phyloP scores from a whole-genome alignment of 2,113 vertebrate genomes.

The Pelobates fuscus region DNA sequence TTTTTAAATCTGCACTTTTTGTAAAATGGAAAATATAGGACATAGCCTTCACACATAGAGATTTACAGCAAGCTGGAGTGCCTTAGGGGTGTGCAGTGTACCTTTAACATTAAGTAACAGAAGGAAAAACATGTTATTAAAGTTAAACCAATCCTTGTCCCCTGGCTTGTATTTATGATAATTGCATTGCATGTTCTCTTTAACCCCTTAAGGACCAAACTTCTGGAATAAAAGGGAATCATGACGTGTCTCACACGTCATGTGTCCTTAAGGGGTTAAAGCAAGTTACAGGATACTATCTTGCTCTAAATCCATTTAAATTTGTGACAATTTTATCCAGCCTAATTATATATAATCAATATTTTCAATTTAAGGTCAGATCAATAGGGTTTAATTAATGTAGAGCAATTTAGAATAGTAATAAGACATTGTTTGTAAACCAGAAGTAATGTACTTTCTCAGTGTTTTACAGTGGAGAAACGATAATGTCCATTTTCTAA shows the following conservation, averaged over 20 bases:
- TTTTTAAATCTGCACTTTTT: too few species aligned
- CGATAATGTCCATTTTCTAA: not conserved
- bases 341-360: slow-evolving; percentile 39
- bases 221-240: too few species aligned
- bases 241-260: too few species aligned
- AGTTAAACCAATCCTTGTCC: not conserved
- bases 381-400: slow-evolving; percentile 36
- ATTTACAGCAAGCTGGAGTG: too few species aligned
- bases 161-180: not conserved
- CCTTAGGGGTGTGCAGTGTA: too few species aligned
- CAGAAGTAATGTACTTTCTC: not conserved
- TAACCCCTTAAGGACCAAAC: too few species aligned
- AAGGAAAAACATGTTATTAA: too few species aligned
- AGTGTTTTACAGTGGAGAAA: not conserved
- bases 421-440: not conserved
- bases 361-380: slow-evolving; percentile 34
- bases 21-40: too few species aligned
- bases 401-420: slow-evolving; percentile 9
- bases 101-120: too few species aligned
- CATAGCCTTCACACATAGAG: too few species aligned
- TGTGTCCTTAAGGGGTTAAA: too few species aligned
- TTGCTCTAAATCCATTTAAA: slow-evolving; percentile 3
- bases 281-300: not conserved
- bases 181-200: too few species aligned
- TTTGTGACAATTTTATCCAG: slow-evolving; percentile 29